Base-by-base conservation (phyloP, 2,113 vertebrate species). In the Genyomyrus donnyi region DNA sequence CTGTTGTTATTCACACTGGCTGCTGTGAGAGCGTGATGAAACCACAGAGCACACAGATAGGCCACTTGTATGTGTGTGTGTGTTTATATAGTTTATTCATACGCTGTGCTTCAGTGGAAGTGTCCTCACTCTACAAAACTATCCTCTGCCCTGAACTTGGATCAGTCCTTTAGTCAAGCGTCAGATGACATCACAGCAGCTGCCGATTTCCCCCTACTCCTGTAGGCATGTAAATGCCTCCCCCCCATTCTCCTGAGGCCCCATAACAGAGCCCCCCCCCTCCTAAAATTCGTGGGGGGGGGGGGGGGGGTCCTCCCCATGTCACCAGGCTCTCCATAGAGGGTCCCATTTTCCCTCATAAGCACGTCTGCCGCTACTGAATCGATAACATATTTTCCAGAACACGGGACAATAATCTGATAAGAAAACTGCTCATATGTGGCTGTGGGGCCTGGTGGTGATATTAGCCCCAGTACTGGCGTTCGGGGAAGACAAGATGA, bases 1-100 rank as follows among this genome's bases (percentile, higher is more conserved):
- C 2, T 31, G 70, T 86, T 92, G 92, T 91, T 91, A 93, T 89
- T 42, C 52, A 39, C 24, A 58, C 56, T 48, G 46, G 27, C 42
- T 27, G 50, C 13, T 45, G 48, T 19, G 52, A 45, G 90, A 93
- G 91, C 6, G 2, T 42, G 90, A 85, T 6, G 15, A 89, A 77
- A 77, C 42, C 70, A 24, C 48, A 39, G n/a, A 19, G 46, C 10
- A 50, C n/a, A 39, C 9, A 10, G 6, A 9, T 52, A 19, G 52
- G 48, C 31, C 31, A 39, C 8, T 85, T 45, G 31, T 39, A 35
- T 27, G 53, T 56, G 53, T 56, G 53, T 56, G 17, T n/a, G 58
- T 27, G 62, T 70, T 70, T 31, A 70, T 70, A 70, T 13, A 70
- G n/a, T 70, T 70, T 70, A 70, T 70, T 70, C n/a, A 27, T 66